Evolutionary conservation across 2,113 vertebrate genomes (phyloP).

Genomic region (Aldabrachelys gigantea): DNA sequence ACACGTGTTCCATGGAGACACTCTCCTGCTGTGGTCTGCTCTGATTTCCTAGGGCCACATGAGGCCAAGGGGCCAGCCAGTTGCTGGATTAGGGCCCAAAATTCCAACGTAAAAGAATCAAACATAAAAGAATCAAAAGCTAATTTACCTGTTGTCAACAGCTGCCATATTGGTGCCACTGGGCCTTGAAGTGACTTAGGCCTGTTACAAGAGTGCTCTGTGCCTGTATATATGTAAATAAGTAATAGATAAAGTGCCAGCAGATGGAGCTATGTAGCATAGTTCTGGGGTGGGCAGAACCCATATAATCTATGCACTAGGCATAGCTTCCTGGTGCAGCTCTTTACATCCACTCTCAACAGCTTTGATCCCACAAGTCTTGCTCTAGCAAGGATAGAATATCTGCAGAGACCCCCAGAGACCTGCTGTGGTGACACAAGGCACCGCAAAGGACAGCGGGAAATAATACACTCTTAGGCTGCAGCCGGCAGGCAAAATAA

Average conservation of each 20-base stretch:
- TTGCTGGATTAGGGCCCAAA: neutral
- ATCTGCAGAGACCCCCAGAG: too few relatives aligned
- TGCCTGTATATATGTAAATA: neutral
- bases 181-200: neutral
- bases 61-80: too few relatives aligned
- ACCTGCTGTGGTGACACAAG: too few relatives aligned
- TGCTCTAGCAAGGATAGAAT: too few relatives aligned
- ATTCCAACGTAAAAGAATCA: neutral
- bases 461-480: neutral
- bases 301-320: too few relatives aligned
- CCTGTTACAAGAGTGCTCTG: neutral
- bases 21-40: too few relatives aligned
- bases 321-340: too few relatives aligned
- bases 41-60: too few relatives aligned
- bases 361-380: too few relatives aligned
- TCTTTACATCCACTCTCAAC: too few relatives aligned
- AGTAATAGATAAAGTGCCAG: neutral
- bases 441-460: too few relatives aligned
- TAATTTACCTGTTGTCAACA: neutral
- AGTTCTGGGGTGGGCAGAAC: neutral
- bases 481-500: neutral
- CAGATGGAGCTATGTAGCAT: neutral
- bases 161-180: neutral
- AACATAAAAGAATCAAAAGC: neutral
- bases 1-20: too few relatives aligned